These are phyloP conservation scores for Pentalonia nigronervosa DNA, from an alignment of 1,140 invertebrate species.

Conservation along the genomic window DNA sequence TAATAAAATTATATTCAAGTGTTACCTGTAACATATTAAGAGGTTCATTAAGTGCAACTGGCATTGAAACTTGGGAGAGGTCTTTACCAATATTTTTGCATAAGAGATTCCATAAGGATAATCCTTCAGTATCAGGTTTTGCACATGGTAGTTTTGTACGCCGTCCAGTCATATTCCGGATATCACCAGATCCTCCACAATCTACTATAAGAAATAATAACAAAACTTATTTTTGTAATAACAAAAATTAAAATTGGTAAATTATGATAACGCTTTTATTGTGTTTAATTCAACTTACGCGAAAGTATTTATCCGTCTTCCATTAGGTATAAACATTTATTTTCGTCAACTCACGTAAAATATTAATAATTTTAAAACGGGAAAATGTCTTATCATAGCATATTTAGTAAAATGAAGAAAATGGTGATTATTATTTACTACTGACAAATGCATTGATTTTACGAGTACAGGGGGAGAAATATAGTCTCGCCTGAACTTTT, in stretches of 20 bases:
- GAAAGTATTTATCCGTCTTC: background rate
- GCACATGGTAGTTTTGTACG: conserved; percentile 75
- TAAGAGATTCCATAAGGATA: conserved; percentile 81
- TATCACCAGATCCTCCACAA: conserved; percentile 54
- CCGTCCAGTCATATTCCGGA: conserved; percentile 69
- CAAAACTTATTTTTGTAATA: background rate
- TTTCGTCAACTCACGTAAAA: background rate
- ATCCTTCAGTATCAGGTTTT: conserved; percentile 76
- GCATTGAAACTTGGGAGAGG: conserved; percentile 82
- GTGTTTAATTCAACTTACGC: background rate
- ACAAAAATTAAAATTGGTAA: background rate
- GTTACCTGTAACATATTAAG: conserved; percentile 78
- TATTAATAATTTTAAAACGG: background rate
- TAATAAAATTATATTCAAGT: conserved; percentile 35
- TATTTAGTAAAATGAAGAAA: conserved; percentile 6
- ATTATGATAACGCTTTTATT: background rate
- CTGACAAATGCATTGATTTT: conserved; percentile 49
- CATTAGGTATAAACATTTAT: conserved; percentile 13
- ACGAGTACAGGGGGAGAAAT: background rate
- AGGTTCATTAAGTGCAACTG: conserved; percentile 86
- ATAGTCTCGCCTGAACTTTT: conserved; percentile 38
- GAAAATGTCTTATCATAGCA: conserved; percentile 34
- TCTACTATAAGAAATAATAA: conserved; percentile 44
- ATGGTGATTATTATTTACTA: conserved; percentile 16
- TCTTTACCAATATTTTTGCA: conserved; percentile 89